phyloP scores from a whole-genome alignment of 2,888 invertebrate species.

The Pharmacophagus antenor region DNA sequence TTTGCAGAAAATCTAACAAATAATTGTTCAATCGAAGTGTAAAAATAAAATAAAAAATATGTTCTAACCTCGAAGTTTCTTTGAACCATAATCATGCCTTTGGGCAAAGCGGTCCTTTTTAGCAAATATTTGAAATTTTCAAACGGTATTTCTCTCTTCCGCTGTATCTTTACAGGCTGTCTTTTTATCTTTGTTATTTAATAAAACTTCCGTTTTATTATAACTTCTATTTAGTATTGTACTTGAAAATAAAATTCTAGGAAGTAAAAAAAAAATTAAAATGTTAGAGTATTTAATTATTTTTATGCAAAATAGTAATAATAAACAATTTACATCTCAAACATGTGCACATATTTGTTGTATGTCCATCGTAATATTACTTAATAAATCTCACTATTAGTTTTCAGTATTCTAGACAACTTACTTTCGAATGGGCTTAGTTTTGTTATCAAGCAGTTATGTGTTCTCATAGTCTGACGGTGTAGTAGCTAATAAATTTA shows the following conservation, averaged over 20 bases:
- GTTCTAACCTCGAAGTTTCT: constrained; percentile 10
- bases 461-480: too few species aligned
- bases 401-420: too few species aligned
- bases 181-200: constrained; percentile 1
- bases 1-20: neutral
- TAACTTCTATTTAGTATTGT: too few species aligned
- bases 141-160: constrained; percentile 5
- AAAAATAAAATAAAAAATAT: constrained; percentile 2
- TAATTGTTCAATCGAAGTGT: neutral
- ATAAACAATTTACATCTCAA: too few species aligned
- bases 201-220: neutral
- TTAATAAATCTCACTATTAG: too few species aligned
- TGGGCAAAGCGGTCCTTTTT: constrained; percentile 23
- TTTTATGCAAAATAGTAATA: too few species aligned
- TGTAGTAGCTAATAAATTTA: too few species aligned
- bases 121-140: constrained; percentile 23
- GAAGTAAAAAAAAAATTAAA: neutral
- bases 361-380: too few species aligned
- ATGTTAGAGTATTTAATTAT: too few species aligned
- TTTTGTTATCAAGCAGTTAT: too few species aligned
- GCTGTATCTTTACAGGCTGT: constrained; percentile 1
- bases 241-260: neutral
- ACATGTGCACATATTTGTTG: too few species aligned
- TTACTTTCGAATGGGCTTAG: too few species aligned
- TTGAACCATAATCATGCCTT: constrained; percentile 21